Evolutionary conservation across 2,797 vertebrate species (phyloP).

Genomic region (Enoplosus armatus): DNA sequence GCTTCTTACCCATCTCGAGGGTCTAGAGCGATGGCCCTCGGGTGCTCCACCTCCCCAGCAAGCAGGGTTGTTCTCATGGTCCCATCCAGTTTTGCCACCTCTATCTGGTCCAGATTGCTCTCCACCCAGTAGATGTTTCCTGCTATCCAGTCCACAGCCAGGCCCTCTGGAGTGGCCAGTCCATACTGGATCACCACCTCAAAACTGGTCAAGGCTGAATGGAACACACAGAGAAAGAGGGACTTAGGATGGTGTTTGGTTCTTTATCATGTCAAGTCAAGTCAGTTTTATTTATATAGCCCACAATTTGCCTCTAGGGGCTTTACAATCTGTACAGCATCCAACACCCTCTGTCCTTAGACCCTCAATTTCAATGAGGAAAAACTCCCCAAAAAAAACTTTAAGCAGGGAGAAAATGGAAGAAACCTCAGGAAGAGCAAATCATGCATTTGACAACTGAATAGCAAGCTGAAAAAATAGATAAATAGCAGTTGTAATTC

Average conservation of each 20-base stretch:
- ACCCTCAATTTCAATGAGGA: too few species aligned
- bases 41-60: constrained; percentile 97
- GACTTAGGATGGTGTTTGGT: background rate
- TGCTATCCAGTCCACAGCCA: constrained; percentile 98
- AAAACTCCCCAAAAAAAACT: too few species aligned
- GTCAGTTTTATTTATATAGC: too few species aligned
- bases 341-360: too few species aligned
- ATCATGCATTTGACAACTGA: background rate
- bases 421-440: too few species aligned
- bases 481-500: background rate
- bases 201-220: constrained; percentile 93
- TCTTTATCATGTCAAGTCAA: too few species aligned
- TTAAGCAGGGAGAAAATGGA: too few species aligned
- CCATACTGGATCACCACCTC: constrained; percentile 98
- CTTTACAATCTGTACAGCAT: too few species aligned
- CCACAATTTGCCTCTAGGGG: too few species aligned
- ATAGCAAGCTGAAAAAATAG: background rate
- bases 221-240: background rate
- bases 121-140: constrained; percentile 99
- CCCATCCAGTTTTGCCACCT: constrained; percentile 96
- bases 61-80: constrained; percentile 96
- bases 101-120: constrained; percentile 98
- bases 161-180: constrained; percentile 94
- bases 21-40: constrained; percentile 95
- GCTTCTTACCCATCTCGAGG: constrained; percentile 93